Base-by-base conservation (phyloP, 2,888 invertebrate genomes). In the Epinotia ramella region DNA sequence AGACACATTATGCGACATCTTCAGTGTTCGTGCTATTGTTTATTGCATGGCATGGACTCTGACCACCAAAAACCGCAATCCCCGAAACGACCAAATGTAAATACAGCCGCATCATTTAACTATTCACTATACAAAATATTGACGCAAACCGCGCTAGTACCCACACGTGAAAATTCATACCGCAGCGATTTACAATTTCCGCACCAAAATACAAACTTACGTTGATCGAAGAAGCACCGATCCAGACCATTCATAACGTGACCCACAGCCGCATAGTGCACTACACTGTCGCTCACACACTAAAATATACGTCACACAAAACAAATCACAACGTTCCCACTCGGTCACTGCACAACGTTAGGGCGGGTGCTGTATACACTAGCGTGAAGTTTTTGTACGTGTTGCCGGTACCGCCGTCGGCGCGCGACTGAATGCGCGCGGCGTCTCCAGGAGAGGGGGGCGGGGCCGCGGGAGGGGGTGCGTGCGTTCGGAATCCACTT, bases 171-270 rank as follows among this genome's bases (percentile, higher is more conserved):
- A 85, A 86, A 88, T 88, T 86, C 84, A 82, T 82, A 89, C 90
- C 90, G 87, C 90, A 89, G 86, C 86, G 89, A 86, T 87, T 86
- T 79, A 84, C 84, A 85, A 87, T 87, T 87, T 88, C 87, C 88
- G 87, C 87, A 84, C 81, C 84, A 87, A 89, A 89, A 89, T 87
- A 87, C 85, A 86, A 85, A 88, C 94, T 94, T 91, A 94, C 94
- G 94, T 93, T 94, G 94, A 92, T 94, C 94, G 91, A 94, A 94
- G 92, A 94, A 94, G 89, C 94, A 94, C 89, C 94, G 93, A 91
- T 94, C 94, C 91, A 94, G 90, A 91, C 94, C 94, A 94, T 94
- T 94, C 94, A 94, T 94, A 91, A 94, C 94, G 90, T 88, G 87
- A 86, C 85, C 83, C 87, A 91, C 88, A 92, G 91, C 92, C 88